Base-by-base conservation (phyloP, 2,113 vertebrate species). In the Microcebus murinus region DNA sequence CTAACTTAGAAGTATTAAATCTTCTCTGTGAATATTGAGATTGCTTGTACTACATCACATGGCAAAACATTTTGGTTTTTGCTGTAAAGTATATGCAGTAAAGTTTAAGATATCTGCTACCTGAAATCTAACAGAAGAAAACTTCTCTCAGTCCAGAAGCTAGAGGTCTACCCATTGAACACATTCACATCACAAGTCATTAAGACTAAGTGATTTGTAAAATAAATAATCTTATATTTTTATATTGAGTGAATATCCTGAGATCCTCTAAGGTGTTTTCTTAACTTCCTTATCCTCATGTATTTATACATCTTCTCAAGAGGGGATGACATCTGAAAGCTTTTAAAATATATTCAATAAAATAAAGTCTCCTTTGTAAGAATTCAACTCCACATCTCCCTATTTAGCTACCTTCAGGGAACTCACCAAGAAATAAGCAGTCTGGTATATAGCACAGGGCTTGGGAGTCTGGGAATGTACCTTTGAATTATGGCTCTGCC, bases 191-290 rank as follows among this genome's bases (percentile, higher is more conserved):
- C 79, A 91, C 34, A 42, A 90, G 14, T 61, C 57, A 34, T 25
- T 76, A 73, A 71, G 61, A 88, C 50, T 21, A 83, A 87, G 20
- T 59, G 18, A 17, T 67, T 91, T 80, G 20, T 45, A 59, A 87
- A 84, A 94, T n/a, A 93, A 87, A 45, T 77, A 21, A 89, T 68
- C 23, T 91, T 73, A 11, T 52, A 74, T 87, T 95, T 96, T 74
- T 65, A 77, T 18, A 80, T 14, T 15, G 29, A 59, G 2, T 21
- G 36, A 76, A 71, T 27, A n/a, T 14, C 61, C 27, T 71, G 52
- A 85, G 36, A 39, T 31, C 15, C 55, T 68, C 29, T 52, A 36
- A 36, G 15, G 25, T 71, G 3, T 93, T 91, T 95, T 92, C 50
- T 87, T 90, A 36, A 15, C 31, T 92, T 90, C 70, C 31, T 70